Evolutionary conservation across 2,113 vertebrate genomes (phyloP), one percentile per base, ranked within the genome.

Genomic region (Elanoides forficatus): DNA sequence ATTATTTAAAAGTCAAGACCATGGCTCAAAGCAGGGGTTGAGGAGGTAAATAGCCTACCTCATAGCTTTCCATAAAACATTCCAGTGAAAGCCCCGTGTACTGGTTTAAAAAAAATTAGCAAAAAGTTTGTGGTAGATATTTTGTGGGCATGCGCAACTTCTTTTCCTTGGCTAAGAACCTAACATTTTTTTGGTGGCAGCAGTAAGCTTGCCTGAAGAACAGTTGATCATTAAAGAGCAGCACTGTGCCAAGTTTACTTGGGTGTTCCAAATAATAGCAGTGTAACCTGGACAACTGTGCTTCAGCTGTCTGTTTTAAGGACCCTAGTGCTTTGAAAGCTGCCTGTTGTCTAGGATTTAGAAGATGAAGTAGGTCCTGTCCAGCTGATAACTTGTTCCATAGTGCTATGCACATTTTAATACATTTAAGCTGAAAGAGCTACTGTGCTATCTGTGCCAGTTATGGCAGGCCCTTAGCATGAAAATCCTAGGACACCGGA

Each of bases 121-220:
- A 55, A 4, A 5, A 6, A 2, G 1, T 30, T 32, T 25, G 17
- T 38, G 7, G 42, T 6, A 20, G 8, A 6, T 21, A 17, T 63
- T 68, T n/a, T 36, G 15, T 75, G 56, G 23, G 19, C 50, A 40
- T 2, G 13, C 27, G 43, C 22, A 34, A 23, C 38, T 63, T 29
- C 32, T 62, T 68, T 30, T 30, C 47, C 23, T 43, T 29, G 42
- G 50, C 27, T 20, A 9, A 29, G 15, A 36, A 13, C 23, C 26
- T 7, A 4, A 15, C 10, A 6, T 36, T 10, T 22, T 2, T 18
- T 4, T 32, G 15, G 22, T 68, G 70, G 55, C 55, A 25, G n/a
- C 21, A 3, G 20, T 25, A 3, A 11, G 45, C n/a, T 23, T 32
- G 30, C 47, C 7, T 29, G 78, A 23, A 23, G 16, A 38, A 13